phyloP scores from a whole-genome alignment of 2,113 vertebrate genomes.

The Boleophthalmus pectinirostris region DNA sequence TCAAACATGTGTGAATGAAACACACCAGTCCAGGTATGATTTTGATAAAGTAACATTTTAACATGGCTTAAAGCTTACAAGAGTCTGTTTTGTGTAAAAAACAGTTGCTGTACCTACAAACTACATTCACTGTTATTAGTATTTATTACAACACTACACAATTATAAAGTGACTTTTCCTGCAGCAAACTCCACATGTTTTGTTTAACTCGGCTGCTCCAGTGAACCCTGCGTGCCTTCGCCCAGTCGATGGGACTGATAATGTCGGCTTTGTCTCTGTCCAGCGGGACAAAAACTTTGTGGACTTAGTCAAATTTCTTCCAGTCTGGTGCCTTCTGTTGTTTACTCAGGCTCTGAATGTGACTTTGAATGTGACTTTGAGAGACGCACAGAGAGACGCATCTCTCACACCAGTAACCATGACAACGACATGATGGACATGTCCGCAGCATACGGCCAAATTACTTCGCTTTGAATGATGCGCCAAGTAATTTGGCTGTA shows the following conservation, averaged over 20 bases:
- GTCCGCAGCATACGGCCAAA: constrained; percentile 51
- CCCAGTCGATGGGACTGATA: constrained; percentile 37
- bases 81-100: no score
- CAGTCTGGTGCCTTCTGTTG: constrained; percentile 77
- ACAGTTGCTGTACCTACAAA: not conserved
- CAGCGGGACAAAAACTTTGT: constrained; percentile 69
- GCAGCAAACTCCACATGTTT: constrained; percentile 6
- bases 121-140: not conserved
- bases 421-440: constrained; percentile 58
- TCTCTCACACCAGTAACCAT: constrained; percentile 60
- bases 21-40: no score
- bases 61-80: no score
- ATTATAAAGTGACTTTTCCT: not conserved
- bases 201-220: constrained; percentile 16
- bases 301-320: constrained; percentile 75
- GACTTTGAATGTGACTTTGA: constrained; percentile 72
- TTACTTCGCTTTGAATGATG: constrained; percentile 33
- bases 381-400: constrained; percentile 31
- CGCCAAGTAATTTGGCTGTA: constrained; percentile 23
- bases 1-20: no score
- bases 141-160: not conserved
- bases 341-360: constrained; percentile 75
- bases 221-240: constrained; percentile 19
- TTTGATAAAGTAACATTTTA: no score
- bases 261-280: constrained; percentile 59